Percentiles rank a stretch among this genome's conserved stretches.
These are phyloP conservation scores for Diplolepis rosae DNA, from an alignment of 2,888 invertebrate species.

Conservation along the genomic window DNA sequence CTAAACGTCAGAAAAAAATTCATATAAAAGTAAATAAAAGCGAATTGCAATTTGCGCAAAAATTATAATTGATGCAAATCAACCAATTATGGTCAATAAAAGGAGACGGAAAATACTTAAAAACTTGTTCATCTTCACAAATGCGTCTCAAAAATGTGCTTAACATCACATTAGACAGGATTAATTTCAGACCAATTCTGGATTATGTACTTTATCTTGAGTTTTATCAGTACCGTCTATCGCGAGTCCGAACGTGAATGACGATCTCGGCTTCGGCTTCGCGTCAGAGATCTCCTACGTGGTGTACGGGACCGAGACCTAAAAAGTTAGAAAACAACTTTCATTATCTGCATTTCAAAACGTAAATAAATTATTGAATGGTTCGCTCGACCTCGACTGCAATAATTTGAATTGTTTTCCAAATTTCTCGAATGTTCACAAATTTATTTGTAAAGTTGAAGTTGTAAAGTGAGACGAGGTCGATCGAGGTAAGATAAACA, in stretches of 20 bases:
- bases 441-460: neutral
- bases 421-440: too few species aligned
- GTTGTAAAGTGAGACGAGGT: constrained; percentile 43
- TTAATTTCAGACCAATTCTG: too few species aligned
- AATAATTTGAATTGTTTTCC: too few species aligned
- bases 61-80: neutral
- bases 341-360: constrained; percentile 32
- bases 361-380: constrained; percentile 19
- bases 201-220: too few species aligned
- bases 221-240: constrained; percentile 69
- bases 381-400: constrained; percentile 28
- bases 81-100: neutral
- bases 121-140: neutral
- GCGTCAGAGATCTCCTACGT: constrained; percentile 68
- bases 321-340: constrained; percentile 57
- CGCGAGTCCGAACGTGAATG: constrained; percentile 72
- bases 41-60: neutral
- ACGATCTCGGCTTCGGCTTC: constrained; percentile 72
- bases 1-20: neutral
- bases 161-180: too few species aligned
- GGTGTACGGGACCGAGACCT: constrained; percentile 71
- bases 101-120: neutral
- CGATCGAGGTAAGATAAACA: constrained; percentile 51
- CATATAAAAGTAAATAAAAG: neutral
- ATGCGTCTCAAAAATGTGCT: neutral